These are phyloP conservation scores for Diplosoma virens DNA, from an alignment of 23 tunicate species.

Conservation along the genomic window DNA sequence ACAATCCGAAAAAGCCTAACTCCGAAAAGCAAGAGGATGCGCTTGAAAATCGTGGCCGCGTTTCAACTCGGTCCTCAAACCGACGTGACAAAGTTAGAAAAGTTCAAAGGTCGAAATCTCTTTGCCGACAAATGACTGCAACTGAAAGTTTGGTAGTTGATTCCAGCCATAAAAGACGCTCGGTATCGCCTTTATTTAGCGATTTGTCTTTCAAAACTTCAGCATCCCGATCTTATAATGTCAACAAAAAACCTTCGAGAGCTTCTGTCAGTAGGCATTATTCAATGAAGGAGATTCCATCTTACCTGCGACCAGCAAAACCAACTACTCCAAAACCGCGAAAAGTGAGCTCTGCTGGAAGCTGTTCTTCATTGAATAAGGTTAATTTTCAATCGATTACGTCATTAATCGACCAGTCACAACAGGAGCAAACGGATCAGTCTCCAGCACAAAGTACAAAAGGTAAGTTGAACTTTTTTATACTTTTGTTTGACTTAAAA, in stretches of 20 bases:
- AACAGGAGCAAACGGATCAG: too few species aligned
- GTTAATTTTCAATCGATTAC: slow-evolving; percentile 29
- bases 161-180: slow-evolving; percentile 6
- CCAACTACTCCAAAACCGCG: slow-evolving; percentile 76
- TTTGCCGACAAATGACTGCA: slow-evolving; percentile 13
- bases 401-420: too few species aligned
- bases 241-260: background rate
- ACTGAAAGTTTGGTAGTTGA: background rate
- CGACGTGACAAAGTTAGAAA: background rate
- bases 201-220: background rate
- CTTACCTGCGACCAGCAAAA: slow-evolving; percentile 40
- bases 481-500: too few species aligned
- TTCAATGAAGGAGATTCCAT: background rate
- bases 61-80: background rate
- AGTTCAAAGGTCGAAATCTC: slow-evolving; percentile 24
- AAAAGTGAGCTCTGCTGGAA: slow-evolving; percentile 34
- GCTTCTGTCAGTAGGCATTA: background rate
- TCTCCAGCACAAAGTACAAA: too few species aligned
- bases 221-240: background rate
- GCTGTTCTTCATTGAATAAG: slow-evolving; percentile 39
- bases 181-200: slow-evolving; percentile 45
- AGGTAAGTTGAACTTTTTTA: too few species aligned
- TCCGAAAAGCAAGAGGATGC: background rate
- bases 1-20: background rate
- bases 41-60: background rate